Evolutionary conservation across 2,888 invertebrate species (phyloP), one percentile per base, ranked within the genome.

Genomic region (Tyria jacobaeae): DNA sequence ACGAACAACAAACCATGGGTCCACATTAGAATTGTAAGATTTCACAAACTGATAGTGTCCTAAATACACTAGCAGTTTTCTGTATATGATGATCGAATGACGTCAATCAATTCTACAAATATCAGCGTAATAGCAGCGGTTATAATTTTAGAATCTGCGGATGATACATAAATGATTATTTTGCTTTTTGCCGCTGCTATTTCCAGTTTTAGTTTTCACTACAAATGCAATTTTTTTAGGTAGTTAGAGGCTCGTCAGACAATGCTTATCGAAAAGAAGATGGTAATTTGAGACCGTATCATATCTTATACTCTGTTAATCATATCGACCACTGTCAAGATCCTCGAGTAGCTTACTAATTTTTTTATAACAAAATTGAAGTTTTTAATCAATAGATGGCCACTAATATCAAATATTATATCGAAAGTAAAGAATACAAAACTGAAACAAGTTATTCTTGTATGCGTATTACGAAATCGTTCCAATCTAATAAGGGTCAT

Each of bases 401-500:
- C 21, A 5, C 10, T 10, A 41, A 35, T 7, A 41, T 41, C 10
- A 4, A 41, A 7, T 17, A 34, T 21, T 34, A 34, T 60, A 70
- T 52, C 37, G 41, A 54, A 47, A 48, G 48, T 52, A 63, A 74
- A 63, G 77, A 71, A 66, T 7, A 31, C 50, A 34, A 67, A 65
- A 63, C n/a, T 54, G 39, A 50, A 17, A 57, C 59, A 63, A 58
- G 39, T 34, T 52, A 52, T 37, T 17, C 24, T 37, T 37, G 48
- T 66, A 35, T 55, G 60, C 58, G 62, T 64, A 65, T 58, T 54
- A 51, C 55, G 53, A 57, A 58, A 59, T 4, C 35, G 12, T 4
- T 21, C 21, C 44, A 44, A n/a, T 17, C 3, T 21, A 21, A 21
- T 17, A 44, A 5, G 21, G 44, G 44, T 44, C 10, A 21, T 44